Evolutionary conservation across 2,888 invertebrate genomes (phyloP).

Genomic region (Flexamia atlantica): DNA sequence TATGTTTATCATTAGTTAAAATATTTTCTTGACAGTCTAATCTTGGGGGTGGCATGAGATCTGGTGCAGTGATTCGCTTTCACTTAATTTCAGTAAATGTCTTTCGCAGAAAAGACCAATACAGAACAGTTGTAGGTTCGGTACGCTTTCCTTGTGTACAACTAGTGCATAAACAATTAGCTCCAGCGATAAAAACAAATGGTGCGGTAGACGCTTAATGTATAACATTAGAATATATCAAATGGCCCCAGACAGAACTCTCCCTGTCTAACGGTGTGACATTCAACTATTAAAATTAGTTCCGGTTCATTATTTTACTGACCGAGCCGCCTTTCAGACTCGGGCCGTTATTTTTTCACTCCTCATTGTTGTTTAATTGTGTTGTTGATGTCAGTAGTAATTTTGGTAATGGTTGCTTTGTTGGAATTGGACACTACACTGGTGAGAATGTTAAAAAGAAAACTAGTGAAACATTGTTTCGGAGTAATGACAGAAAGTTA

Average conservation of each 20-base stretch:
- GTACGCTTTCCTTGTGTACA: conserved; percentile 35
- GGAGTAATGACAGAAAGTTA: too few relatives aligned
- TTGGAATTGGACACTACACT: not conserved
- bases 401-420: conserved; percentile 29
- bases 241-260: conserved; percentile 39
- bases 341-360: conserved; percentile 12
- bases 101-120: not conserved
- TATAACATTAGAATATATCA: conserved; percentile 58
- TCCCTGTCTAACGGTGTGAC: conserved; percentile 47
- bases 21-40: too few relatives aligned
- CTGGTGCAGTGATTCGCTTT: too few relatives aligned
- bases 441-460: conserved; percentile 1
- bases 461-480: not conserved
- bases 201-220: conserved; percentile 32
- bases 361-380: conserved; percentile 34
- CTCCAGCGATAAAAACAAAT: conserved; percentile 52
- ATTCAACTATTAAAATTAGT: conserved; percentile 51
- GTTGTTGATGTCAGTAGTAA: not conserved
- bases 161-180: conserved; percentile 60
- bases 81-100: too few relatives aligned
- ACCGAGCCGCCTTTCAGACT: conserved; percentile 29
- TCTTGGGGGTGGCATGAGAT: too few relatives aligned
- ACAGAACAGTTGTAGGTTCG: not conserved
- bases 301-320: conserved; percentile 47
- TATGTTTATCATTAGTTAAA: too few relatives aligned